Conservation (phyloP, 1,140 invertebrate species). For the Bombus pascuorum region DNA sequence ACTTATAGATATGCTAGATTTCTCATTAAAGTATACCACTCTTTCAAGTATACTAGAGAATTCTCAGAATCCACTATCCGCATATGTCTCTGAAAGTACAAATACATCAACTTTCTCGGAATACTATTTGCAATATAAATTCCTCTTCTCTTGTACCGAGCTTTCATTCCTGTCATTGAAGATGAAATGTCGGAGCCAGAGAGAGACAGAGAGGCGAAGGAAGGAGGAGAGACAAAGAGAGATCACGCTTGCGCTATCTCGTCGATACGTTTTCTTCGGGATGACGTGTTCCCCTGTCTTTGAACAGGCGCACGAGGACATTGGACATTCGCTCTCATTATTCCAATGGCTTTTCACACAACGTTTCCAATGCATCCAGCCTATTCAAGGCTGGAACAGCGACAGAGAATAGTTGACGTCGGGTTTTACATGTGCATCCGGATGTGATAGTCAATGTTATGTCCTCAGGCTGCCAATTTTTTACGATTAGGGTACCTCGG, state of each 20-base stretch:
- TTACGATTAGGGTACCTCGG: conserved; percentile 47
- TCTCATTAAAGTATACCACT: not conserved
- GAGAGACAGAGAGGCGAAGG: conserved; percentile 55
- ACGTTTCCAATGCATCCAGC: no score
- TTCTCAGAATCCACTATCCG: not conserved
- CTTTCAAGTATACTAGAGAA: not conserved
- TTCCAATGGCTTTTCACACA: not conserved
- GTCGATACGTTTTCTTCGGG: conserved; percentile 65
- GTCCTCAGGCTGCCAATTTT: conserved; percentile 34
- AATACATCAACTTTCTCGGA: not conserved
- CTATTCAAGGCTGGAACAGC: no score
- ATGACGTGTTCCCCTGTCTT: conserved; percentile 60
- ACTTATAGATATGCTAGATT: no score
- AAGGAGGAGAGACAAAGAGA: conserved; percentile 54
- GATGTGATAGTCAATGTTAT: conserved; percentile 38
- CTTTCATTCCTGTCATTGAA: not conserved
- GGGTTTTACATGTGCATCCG: not conserved
- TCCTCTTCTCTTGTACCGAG: not conserved
- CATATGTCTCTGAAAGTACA: not conserved
- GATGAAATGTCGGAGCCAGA: not conserved
- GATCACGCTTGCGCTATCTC: conserved; percentile 64
- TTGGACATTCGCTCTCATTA: conserved; percentile 58
- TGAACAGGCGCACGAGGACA: conserved; percentile 50
- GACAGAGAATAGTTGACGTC: no score
- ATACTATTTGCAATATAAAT: not conserved